Conservation (phyloP, 1,140 invertebrate genomes). For the Notospermus geniculatus region DNA sequence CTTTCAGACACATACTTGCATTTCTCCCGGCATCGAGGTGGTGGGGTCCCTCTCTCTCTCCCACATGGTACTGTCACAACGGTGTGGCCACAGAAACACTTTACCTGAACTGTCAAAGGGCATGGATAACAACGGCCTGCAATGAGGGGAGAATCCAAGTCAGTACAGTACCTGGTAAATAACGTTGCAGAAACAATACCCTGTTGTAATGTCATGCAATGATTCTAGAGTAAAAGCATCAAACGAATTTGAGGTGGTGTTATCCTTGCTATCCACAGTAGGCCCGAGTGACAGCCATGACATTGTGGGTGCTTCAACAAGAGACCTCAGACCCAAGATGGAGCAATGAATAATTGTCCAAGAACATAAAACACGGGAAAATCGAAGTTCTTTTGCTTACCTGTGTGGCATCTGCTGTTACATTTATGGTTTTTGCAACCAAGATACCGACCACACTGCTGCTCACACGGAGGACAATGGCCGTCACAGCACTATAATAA, state of each 20-base stretch:
- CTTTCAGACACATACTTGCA: constrained; percentile 63
- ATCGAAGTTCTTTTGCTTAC: constrained; percentile 22
- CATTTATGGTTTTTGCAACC: constrained; percentile 89
- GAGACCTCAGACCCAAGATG: not conserved
- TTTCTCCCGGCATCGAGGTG: constrained; percentile 71
- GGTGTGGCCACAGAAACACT: constrained; percentile 79
- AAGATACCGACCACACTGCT: constrained; percentile 77
- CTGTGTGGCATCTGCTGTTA: constrained; percentile 74
- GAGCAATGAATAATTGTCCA: no score
- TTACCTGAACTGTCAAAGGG: constrained; percentile 70
- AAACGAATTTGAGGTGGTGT: not conserved
- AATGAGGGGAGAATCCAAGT: no score
- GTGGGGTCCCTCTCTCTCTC: constrained; percentile 70
- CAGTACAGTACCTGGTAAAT: no score
- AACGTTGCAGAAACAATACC: no score
- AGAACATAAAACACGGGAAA: no score
- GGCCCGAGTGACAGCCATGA: not conserved
- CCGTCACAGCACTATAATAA: constrained; percentile 74
- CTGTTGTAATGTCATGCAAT: not conserved
- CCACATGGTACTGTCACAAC: constrained; percentile 83
- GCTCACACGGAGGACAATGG: constrained; percentile 82
- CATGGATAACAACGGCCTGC: constrained; percentile 88
- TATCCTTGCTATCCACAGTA: not conserved
- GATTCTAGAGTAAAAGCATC: not conserved
- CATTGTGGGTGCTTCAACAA: not conserved